phyloP scores from a whole-genome alignment of 2,113 vertebrate genomes.

The Pteruthius melanotis region DNA sequence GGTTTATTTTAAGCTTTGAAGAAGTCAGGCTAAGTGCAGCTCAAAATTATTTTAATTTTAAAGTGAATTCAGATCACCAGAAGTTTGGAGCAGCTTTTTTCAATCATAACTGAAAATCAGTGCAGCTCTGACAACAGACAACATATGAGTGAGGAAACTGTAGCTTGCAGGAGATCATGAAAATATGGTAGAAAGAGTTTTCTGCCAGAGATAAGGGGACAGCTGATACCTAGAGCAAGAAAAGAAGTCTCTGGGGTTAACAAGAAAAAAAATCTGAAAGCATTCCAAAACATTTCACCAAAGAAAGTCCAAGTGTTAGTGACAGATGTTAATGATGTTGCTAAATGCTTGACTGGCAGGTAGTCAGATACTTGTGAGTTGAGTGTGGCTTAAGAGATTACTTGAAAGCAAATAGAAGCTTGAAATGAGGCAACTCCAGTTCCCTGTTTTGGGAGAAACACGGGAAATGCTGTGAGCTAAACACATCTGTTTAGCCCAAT shows the following conservation, averaged over 20 bases:
- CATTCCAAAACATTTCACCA: slow-evolving; percentile 5
- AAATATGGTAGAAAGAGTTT: background rate
- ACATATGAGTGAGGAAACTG: background rate
- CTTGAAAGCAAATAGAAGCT: slow-evolving; percentile 43
- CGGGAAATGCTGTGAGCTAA: background rate
- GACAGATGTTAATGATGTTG: slow-evolving; percentile 39
- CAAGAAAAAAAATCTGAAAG: background rate
- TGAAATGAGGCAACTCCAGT: background rate
- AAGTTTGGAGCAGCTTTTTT: background rate
- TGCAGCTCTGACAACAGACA: background rate
- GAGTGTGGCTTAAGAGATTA: slow-evolving; percentile 25
- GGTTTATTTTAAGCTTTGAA: background rate
- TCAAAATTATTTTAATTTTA: background rate
- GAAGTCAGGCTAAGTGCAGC: background rate
- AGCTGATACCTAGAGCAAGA: background rate
- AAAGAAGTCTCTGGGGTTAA: background rate
- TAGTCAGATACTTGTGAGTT: slow-evolving; percentile 21
- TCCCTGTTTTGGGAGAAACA: background rate
- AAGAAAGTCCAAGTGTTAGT: slow-evolving; percentile 22
- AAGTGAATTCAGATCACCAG: background rate
- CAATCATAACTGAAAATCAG: background rate
- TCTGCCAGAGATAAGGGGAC: background rate
- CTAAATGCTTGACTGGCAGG: slow-evolving; percentile 46
- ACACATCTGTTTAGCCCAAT: background rate
- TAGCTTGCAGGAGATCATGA: background rate